phyloP scores from a whole-genome alignment of 2,888 invertebrate genomes.

The Cordylochernes scorpioides region DNA sequence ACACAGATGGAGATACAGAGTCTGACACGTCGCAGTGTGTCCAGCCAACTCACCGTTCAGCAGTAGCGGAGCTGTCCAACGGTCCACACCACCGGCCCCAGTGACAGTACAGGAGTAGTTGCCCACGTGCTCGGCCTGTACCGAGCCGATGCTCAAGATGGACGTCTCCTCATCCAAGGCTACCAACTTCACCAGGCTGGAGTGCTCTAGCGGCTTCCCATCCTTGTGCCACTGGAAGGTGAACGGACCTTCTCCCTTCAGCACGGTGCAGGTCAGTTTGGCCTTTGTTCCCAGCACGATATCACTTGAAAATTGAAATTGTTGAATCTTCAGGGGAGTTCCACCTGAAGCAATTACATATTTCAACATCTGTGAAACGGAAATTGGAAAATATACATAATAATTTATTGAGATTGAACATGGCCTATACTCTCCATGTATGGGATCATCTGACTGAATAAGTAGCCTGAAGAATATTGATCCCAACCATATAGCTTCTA shows the following conservation, averaged over 20 bases:
- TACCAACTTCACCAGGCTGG: no score
- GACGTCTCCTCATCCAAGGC: no score
- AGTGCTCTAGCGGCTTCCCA: neutral
- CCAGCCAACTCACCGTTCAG: slow-evolving; percentile 5
- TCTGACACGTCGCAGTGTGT: no score
- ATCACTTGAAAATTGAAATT: neutral
- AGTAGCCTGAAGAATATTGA: no score
- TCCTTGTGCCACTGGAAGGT: slow-evolving; percentile 2
- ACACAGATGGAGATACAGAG: no score
- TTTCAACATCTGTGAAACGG: no score
- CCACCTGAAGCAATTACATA: neutral
- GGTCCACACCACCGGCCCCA: slow-evolving; percentile 5
- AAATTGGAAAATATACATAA: no score
- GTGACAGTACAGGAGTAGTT: slow-evolving; percentile 10
- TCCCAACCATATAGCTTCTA: no score
- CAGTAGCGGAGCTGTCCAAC: slow-evolving; percentile 2
- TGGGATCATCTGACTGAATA: no score
- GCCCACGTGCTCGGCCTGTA: slow-evolving; percentile 5
- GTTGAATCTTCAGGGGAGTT: neutral
- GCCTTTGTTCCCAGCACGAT: neutral
- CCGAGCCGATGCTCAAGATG: neutral
- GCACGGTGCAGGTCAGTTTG: neutral
- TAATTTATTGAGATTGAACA: no score
- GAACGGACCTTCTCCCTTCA: slow-evolving; percentile 1
- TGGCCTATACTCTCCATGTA: no score